Evolutionary conservation across 2,113 vertebrate species (phyloP), one percentile per base, ranked within the genome.

Genomic region (Tapirus terrestris): DNA sequence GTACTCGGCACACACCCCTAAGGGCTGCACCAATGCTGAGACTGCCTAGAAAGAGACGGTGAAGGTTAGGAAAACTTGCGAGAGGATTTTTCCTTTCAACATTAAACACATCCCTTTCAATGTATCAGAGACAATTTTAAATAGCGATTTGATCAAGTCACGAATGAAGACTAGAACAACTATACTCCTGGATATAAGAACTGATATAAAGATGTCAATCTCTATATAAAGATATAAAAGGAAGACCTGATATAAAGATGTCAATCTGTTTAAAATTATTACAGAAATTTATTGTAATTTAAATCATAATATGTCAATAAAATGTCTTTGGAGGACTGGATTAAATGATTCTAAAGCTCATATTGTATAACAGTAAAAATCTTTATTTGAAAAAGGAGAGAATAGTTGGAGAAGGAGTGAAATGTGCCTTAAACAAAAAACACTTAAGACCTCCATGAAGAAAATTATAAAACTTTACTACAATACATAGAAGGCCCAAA

Each of bases 1-100:
- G 98, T 99, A 99, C 96, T 99, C 99, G 68, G 99, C 99, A 98
- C 99, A 99, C 21, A 99, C 99, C 61, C 99, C 99, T 25, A 99
- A 99, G 18, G 99, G 99, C 11, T 99, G 99, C 87, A 99, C 99
- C 97, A 99, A 98, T 23, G 99, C 99, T 17, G 99, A 99, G 23
- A 99, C 99, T 70, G 99, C 99, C 99, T 99, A 97, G 29, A 96
- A 97, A 83, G 96, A 97, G 98, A 80, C 4, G 98, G 43, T 3
- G 86, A 88, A 5, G 60, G 92, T 88, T 11, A 98, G 36, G 53
- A 36, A 97, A 7, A 95, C 25, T 82, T 27, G 5, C 11, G 70
- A 48, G 25, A 48, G 9, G 4, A 12, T 1, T 39, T n/a, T 17
- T 67, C n/a, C 83, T 68, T 79, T 81, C 20, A 73, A 82, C 77